These are phyloP conservation scores for Junco hyemalis DNA, from an alignment of 2,113 vertebrate species.

Conservation along the genomic window DNA sequence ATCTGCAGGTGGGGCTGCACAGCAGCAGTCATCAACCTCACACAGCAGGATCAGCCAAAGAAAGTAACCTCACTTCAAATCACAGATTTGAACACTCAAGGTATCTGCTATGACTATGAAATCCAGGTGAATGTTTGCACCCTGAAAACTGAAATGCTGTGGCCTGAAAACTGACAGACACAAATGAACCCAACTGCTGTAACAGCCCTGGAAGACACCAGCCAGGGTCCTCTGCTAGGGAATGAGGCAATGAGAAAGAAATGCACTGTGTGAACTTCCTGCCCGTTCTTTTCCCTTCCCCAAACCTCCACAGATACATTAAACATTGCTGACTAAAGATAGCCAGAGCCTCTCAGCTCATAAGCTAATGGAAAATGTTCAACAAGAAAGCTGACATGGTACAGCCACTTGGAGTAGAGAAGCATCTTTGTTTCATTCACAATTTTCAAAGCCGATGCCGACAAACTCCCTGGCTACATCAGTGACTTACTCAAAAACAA, in stretches of 20 bases:
- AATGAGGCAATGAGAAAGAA: not conserved
- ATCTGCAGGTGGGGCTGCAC: not conserved
- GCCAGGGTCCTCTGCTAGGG: not conserved
- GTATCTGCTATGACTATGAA: not conserved
- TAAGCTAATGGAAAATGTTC: not conserved
- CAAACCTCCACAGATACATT: not conserved
- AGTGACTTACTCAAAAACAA: not conserved
- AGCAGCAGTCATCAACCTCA: rapidly evolving
- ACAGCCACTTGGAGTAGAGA: not conserved
- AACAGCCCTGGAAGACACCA: not conserved
- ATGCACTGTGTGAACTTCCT: not conserved
- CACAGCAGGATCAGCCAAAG: not conserved
- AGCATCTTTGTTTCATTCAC: not conserved
- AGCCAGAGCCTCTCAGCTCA: not conserved
- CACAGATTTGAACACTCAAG: not conserved
- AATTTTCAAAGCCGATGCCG: not conserved
- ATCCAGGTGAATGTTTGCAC: not conserved
- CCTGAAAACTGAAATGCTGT: not conserved
- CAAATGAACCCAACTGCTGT: not conserved
- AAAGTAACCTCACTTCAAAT: not conserved
- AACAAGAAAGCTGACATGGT: not conserved
- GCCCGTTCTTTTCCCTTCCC: not conserved
- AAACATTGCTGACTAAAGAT: not conserved
- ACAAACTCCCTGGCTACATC: not conserved
- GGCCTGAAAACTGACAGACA: not conserved